Conservation (phyloP, 2,797 vertebrate genomes). For the Amniataba percoides region DNA sequence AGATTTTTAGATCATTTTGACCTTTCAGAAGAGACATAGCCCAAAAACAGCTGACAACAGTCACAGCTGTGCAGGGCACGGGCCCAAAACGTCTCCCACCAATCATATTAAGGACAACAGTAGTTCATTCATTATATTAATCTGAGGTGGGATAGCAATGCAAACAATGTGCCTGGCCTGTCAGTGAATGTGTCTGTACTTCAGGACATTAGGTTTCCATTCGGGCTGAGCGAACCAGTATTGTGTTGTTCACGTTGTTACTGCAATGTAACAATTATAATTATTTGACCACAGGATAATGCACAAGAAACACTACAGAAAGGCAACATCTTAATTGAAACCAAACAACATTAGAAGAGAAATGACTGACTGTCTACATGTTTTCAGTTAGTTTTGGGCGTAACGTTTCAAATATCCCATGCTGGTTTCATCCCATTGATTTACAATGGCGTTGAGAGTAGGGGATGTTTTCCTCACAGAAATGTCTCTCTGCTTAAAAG, state of each 20-base stretch:
- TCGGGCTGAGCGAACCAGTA: slow-evolving; percentile 17
- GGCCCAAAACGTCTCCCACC: slow-evolving; percentile 70
- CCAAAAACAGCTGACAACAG: slow-evolving; percentile 56
- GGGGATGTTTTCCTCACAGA: slow-evolving; percentile 49
- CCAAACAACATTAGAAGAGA: slow-evolving; percentile 37
- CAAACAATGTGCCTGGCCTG: slow-evolving; percentile 64
- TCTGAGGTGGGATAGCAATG: slow-evolving; percentile 76
- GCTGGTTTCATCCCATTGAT: slow-evolving; percentile 62
- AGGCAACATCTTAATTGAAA: slow-evolving; percentile 46
- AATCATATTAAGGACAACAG: slow-evolving; percentile 69
- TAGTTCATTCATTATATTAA: slow-evolving; percentile 68
- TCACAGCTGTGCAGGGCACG: slow-evolving; percentile 60
- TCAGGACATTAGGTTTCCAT: slow-evolving; percentile 38
- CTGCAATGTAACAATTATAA: neutral
- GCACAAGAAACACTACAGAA: slow-evolving; percentile 31
- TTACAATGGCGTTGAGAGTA: slow-evolving; percentile 57
- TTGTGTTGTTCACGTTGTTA: neutral
- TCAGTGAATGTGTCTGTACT: slow-evolving; percentile 58
- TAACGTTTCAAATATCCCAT: slow-evolving; percentile 57
- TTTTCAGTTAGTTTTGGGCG: slow-evolving; percentile 72
- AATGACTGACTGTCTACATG: slow-evolving; percentile 45
- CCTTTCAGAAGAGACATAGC: slow-evolving; percentile 56
- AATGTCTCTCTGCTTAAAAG: slow-evolving; percentile 43
- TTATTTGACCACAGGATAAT: slow-evolving; percentile 13
- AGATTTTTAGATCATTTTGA: slow-evolving; percentile 41